Evolutionary conservation across 1,140 invertebrate species (phyloP).

Genomic region (Philopotamus ludificatus): DNA sequence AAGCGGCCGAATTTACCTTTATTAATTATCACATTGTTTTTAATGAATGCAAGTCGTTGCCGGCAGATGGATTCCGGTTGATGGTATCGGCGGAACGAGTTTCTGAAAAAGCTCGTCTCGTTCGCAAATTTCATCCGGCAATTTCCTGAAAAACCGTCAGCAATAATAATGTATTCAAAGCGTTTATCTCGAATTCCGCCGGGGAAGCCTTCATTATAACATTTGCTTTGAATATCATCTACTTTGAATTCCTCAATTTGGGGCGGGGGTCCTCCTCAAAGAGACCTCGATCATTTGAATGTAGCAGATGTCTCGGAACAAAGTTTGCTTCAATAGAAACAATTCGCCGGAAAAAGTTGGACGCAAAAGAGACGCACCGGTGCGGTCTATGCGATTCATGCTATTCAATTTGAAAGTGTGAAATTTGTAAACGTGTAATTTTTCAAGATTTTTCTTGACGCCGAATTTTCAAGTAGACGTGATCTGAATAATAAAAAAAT

Average conservation of each 20-base stretch:
- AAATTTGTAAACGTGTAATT: too few species aligned
- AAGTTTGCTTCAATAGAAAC: not conserved
- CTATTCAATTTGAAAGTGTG: slow-evolving; percentile 1
- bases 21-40: too few species aligned
- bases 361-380: slow-evolving; percentile 2
- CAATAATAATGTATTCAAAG: not conserved
- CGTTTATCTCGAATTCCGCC: not conserved
- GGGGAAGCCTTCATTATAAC: not conserved
- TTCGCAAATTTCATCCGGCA: not conserved
- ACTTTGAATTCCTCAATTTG: not conserved
- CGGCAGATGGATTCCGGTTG: too few species aligned
- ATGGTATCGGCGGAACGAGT: too few species aligned
- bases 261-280: not conserved
- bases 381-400: not conserved
- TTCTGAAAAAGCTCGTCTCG: not conserved
- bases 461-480: too few species aligned
- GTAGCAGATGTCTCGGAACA: not conserved
- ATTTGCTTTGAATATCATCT: not conserved
- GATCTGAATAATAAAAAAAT: too few species aligned
- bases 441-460: too few species aligned
- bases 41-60: too few species aligned
- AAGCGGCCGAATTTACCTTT: too few species aligned
- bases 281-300: not conserved
- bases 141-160: not conserved
- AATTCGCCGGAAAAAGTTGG: slow-evolving; percentile 8